Evolutionary conservation across 2,888 invertebrate species (phyloP), one percentile per base, ranked within the genome.

Genomic region (Loripinus fragilis): DNA sequence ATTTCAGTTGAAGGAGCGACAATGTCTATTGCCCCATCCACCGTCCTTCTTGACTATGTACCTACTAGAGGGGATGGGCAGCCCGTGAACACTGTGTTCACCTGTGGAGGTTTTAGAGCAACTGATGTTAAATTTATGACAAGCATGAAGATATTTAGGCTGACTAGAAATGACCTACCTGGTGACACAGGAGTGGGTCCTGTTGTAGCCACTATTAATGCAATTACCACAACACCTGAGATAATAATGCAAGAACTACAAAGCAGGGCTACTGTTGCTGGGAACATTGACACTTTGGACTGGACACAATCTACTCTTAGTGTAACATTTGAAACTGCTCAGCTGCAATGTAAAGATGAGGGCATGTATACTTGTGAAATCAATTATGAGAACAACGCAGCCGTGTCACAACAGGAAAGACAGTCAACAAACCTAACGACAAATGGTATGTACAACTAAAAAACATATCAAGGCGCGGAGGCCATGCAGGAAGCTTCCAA

Each of bases 261-360:
- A n/a, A 52, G 45, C 23, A 41, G 48, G 25, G 28, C 64, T 50
- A 35, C 35, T 0, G 28, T 48, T 25, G 35, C 25, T 20, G 60
- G 55, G 10, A 20, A 64, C 20, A 23, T 48, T 23, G n/a, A 35
- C 25, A 48, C 28, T 23, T 10, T 30, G 33, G 25, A 69, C 48
- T 23, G 8, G 69, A 48, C 45, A 8, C n/a, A 60, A 55, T 48
- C 12, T n/a, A 12, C 20, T 45, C n/a, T 42, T 17, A n/a, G 41
- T 17, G 2, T 74, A 1, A n/a, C 15, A 20, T 42, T 74, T 23
- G 7, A 68, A 5, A 41, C 67, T 23, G 3, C 3, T 2, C 23
- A 23, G 17, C 12, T 74, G 17, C 28, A n/a, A 30, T 74, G 74
- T 68, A 20, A 33, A 0, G 68, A 74, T 74, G 74, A n/a, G 15